Base-by-base conservation (phyloP, 2,888 invertebrate species). In the Cryptus viduatorius region DNA sequence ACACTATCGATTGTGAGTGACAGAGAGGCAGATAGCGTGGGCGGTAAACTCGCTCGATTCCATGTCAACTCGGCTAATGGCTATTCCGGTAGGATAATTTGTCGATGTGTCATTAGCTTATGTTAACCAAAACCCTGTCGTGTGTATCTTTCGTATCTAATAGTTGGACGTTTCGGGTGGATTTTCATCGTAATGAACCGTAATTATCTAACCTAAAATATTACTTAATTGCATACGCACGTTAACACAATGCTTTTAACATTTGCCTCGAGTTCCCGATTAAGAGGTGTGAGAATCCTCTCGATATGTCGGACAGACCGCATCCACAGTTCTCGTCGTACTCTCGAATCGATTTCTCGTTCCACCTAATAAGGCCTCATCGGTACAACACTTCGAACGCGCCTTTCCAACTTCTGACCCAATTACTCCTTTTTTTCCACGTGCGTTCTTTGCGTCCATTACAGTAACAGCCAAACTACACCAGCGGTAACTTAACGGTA, bases 141-240 rank as follows among this genome's bases (percentile, higher is more conserved):
- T 59, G 64, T 77, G 67, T 72, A 72, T 72, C 59, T 42, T 53
- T 83, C 69, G 72, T 72, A 83, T 80, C 82, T 79, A 82, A 85
- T 89, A 82, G 86, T 89, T 88, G 85, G 83, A 79, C 85, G 84
- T 87, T 87, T 84, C 86, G 83, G 37, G 29, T 78, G 85, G 73
- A 77, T 68, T 67, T 59, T 37, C 37, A 69, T 82, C 85, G 85
- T 91, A 92, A 91, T 91, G 89, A 91, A 91, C 88, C 87, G 84
- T 91, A 92, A 92, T 92, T 91, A 91, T 89, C 87, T 88, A 87
- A 89, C 87, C 87, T 88, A 89, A 90, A 91, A 91, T 91, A 91
- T 91, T 89, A 87, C 86, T 91, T 89, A 90, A 91, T 91, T 90
- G 91, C 88, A 89, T 87, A 88, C 87, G 37, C 83, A 87, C 83